Percentiles rank a stretch among this genome's conserved stretches.
Evolutionary conservation across 2,113 vertebrate genomes (phyloP).

Genomic region (Talpa occidentalis): DNA sequence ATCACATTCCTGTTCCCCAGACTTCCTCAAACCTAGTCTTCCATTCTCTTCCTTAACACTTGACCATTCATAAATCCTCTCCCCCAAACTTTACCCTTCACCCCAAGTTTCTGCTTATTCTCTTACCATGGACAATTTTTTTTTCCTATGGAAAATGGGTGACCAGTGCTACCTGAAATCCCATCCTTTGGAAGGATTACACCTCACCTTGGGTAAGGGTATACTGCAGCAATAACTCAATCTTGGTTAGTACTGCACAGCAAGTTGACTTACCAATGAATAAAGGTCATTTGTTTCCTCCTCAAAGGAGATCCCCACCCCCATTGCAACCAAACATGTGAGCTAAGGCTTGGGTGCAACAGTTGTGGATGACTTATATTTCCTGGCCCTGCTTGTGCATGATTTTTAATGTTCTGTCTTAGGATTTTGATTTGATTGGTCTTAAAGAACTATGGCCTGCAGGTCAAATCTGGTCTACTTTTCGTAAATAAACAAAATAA

Average conservation of each 20-base stretch:
- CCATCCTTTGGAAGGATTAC: not conserved
- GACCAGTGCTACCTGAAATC: not conserved
- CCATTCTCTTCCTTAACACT: not conserved
- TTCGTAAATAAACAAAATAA: not conserved
- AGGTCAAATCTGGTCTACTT: not conserved
- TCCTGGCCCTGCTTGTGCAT: not conserved
- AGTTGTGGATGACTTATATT: not conserved
- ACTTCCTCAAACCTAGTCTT: not conserved
- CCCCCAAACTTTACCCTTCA: rapidly evolving
- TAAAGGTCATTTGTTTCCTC: not conserved
- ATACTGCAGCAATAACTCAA: not conserved
- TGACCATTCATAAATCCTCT: not conserved
- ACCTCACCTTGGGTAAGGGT: not conserved
- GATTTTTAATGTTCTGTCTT: not conserved
- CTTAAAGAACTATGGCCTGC: not conserved
- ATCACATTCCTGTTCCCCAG: not conserved
- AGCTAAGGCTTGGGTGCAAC: not conserved
- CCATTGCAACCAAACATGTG: not conserved
- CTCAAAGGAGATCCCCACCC: not conserved
- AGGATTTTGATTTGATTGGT: not conserved
- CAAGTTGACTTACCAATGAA: not conserved
- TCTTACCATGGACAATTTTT: not conserved
- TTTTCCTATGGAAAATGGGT: not conserved
- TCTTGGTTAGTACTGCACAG: not conserved
- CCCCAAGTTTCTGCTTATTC: not conserved